phyloP scores from a whole-genome alignment of 2,797 vertebrate species.

The Halcyon chelicuti region DNA sequence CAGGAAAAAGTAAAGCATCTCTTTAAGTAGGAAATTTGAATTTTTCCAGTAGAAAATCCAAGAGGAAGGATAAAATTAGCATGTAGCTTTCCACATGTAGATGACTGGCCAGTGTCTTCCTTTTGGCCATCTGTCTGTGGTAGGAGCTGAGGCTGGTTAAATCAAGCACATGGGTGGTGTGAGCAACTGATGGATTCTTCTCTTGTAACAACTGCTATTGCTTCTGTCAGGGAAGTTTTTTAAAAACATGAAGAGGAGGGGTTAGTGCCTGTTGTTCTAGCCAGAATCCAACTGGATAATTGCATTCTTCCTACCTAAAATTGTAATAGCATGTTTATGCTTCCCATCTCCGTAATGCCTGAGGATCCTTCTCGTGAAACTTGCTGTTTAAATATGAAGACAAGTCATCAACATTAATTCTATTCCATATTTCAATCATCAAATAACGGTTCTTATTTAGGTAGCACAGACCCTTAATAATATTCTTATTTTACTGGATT shows the following conservation, averaged over 20 bases:
- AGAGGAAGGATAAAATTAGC: neutral
- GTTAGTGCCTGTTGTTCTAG: constrained; percentile 14
- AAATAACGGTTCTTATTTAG: neutral
- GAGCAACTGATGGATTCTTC: constrained; percentile 4
- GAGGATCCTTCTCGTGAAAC: constrained; percentile 38
- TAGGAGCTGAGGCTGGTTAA: neutral
- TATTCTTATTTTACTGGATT: neutral
- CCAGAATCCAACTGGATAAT: constrained; percentile 56
- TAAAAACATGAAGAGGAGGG: constrained; percentile 11
- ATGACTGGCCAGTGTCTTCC: neutral
- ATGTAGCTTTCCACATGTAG: neutral
- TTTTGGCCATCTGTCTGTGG: neutral
- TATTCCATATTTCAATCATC: constrained; percentile 27
- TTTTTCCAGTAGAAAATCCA: neutral
- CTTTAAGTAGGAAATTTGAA: neutral
- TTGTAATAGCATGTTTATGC: constrained; percentile 43
- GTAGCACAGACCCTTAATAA: neutral
- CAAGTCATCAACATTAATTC: constrained; percentile 31
- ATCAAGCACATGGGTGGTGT: neutral
- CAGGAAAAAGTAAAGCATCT: neutral
- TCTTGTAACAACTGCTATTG: neutral
- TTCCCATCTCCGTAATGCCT: constrained; percentile 23
- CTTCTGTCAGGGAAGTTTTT: constrained; percentile 1
- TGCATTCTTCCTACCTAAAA: constrained; percentile 58
- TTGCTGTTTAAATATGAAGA: constrained; percentile 36